These are phyloP conservation scores for Spisula subtruncata DNA, from an alignment of 2,888 invertebrate species.

Conservation along the genomic window DNA sequence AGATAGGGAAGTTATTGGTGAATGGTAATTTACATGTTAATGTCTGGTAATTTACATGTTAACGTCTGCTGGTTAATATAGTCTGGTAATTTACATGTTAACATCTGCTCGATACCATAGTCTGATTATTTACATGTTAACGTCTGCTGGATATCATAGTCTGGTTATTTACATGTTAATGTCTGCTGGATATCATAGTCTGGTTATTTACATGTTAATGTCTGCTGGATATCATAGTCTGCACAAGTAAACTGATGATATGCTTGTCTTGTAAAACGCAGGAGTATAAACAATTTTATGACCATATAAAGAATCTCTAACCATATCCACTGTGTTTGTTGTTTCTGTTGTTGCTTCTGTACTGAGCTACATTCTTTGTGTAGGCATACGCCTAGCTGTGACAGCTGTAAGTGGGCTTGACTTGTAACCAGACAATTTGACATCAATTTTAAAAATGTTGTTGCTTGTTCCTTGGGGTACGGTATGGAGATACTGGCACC, in stretches of 20 bases:
- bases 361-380: too few relatives aligned
- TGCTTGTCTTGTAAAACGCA: conserved; percentile 50
- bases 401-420: too few relatives aligned
- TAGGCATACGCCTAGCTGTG: too few relatives aligned
- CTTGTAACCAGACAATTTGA: too few relatives aligned
- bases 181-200: not conserved
- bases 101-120: too few relatives aligned
- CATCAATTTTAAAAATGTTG: too few relatives aligned
- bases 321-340: not conserved
- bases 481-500: too few relatives aligned
- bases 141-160: not conserved
- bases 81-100: too few relatives aligned
- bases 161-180: not conserved
- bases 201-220: not conserved
- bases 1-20: not conserved
- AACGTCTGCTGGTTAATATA: too few relatives aligned
- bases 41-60: too few relatives aligned
- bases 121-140: not conserved
- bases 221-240: not conserved
- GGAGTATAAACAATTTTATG: conserved; percentile 53
- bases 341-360: not conserved
- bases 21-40: not conserved
- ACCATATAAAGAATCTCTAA: conserved; percentile 63
- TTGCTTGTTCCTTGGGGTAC: too few relatives aligned
- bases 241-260: conserved; percentile 31